Evolutionary conservation across 2,113 vertebrate species (phyloP).

Genomic region (Catharus minimus): DNA sequence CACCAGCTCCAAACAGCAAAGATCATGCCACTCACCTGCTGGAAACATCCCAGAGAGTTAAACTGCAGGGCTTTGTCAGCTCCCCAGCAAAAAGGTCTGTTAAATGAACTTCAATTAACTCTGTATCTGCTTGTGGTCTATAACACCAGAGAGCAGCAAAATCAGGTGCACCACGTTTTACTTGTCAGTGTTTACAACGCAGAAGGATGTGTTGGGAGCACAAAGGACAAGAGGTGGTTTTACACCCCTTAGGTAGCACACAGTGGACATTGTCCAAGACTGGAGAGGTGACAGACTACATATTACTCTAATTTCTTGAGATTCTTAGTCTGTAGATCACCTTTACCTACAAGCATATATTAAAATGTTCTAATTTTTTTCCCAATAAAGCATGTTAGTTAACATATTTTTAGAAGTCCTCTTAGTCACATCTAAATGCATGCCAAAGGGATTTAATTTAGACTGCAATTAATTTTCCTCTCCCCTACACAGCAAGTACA

Average conservation of each 20-base stretch:
- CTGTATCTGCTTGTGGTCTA: not conserved
- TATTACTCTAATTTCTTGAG: not conserved
- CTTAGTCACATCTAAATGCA: constrained; percentile 37
- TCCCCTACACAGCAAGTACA: not conserved
- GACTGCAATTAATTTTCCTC: constrained; percentile 13
- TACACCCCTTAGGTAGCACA: not conserved
- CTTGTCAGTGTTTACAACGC: not conserved
- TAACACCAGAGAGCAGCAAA: not conserved
- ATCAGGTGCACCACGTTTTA: not conserved
- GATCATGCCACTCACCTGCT: not conserved
- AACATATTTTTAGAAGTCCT: constrained; percentile 27
- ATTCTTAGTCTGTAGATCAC: not conserved
- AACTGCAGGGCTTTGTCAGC: not conserved
- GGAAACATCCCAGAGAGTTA: not conserved
- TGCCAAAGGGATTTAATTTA: constrained; percentile 20
- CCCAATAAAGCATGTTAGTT: not conserved
- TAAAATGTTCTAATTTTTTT: not conserved
- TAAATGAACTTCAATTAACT: not conserved
- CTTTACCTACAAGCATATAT: not conserved
- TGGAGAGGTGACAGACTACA: not conserved
- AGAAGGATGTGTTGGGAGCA: not conserved
- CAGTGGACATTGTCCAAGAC: not conserved
- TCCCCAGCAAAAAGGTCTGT: not conserved
- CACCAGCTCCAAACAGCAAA: not conserved
- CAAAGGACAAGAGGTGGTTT: not conserved